Conservation (phyloP, 2,797 vertebrate genomes). For the Crypturellus tataupa region DNA sequence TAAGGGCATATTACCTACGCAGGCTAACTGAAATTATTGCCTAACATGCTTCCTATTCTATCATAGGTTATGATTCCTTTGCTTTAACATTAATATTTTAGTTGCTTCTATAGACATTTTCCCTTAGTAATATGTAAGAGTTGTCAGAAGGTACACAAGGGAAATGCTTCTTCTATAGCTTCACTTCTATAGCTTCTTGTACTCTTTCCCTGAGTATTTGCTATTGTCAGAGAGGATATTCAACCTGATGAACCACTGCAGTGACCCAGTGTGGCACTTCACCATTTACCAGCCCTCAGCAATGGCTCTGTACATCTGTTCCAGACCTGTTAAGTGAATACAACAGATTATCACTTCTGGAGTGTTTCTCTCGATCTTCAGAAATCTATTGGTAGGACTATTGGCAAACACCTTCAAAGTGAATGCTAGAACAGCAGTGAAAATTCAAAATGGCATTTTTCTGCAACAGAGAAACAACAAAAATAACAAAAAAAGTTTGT, state of each 20-base stretch:
- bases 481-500: background rate
- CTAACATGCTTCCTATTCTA: background rate
- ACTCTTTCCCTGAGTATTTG: background rate
- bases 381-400: background rate
- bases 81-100: background rate
- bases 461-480: background rate
- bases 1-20: background rate
- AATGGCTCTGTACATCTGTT: background rate
- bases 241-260: background rate
- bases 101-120: background rate
- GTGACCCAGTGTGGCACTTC: background rate
- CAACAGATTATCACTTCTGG: background rate
- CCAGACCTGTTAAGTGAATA: background rate
- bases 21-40: background rate
- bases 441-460: background rate
- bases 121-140: background rate
- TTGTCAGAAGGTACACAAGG: background rate
- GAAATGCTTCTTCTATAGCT: background rate
- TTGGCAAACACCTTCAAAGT: background rate
- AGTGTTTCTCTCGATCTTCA: background rate
- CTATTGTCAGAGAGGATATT: conserved; percentile 11
- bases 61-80: background rate
- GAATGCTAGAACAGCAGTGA: background rate
- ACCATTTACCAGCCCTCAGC: background rate
- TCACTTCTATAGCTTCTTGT: background rate